Conservation (phyloP, 2,797 vertebrate species). For the Podargus strigoides region DNA sequence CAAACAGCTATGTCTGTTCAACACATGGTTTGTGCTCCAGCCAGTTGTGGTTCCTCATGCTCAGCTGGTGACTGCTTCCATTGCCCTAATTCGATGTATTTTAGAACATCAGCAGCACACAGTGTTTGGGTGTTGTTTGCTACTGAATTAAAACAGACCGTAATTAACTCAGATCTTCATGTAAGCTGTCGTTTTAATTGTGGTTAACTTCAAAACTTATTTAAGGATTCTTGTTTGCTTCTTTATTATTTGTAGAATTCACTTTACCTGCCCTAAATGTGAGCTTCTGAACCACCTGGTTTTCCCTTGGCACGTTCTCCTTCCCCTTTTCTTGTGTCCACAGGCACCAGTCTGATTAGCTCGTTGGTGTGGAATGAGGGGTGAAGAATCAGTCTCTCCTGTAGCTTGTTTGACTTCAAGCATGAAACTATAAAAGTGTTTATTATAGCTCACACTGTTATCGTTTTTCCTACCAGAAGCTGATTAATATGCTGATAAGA, state of each 20-base stretch:
- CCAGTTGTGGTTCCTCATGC: background rate
- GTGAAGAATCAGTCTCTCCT: background rate
- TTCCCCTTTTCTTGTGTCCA: background rate
- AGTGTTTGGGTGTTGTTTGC: background rate
- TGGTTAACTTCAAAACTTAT: background rate
- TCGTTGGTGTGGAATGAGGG: background rate
- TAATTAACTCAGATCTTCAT: background rate
- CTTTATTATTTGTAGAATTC: background rate
- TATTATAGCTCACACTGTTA: background rate
- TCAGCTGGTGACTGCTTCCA: background rate
- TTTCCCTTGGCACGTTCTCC: background rate
- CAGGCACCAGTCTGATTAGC: background rate
- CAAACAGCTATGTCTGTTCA: background rate
- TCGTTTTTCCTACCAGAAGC: background rate
- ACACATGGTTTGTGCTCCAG: background rate
- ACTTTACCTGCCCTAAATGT: background rate
- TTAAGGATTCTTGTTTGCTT: background rate
- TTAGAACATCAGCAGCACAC: background rate
- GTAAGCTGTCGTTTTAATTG: background rate
- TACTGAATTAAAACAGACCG: background rate
- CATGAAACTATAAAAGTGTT: background rate
- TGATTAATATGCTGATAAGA: slow-evolving; percentile 45
- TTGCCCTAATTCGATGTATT: accelerated
- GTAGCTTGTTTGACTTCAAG: background rate
- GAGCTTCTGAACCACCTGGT: background rate